Evolutionary conservation across 2,888 invertebrate species (phyloP), one percentile per base, ranked within the genome.

Genomic region (Colostygia pectinataria): DNA sequence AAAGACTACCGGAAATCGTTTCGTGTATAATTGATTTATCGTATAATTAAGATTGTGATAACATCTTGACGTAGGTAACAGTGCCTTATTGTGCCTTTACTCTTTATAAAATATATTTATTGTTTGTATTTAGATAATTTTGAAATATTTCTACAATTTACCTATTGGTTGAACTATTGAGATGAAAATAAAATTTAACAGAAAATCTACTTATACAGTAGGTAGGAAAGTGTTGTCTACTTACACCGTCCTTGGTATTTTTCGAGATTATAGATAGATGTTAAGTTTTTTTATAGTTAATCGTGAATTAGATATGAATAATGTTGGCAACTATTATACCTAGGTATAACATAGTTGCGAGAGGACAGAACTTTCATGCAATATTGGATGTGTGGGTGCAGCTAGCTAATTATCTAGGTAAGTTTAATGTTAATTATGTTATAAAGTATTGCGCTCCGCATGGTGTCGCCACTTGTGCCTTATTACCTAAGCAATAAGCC

Each of bases 181-280:
- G 79, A 67, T 75, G 73, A 74, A 80, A n/a, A 77, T 45, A 71
- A 78, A 68, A 74, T 74, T 72, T 74, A 74, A 75, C 77, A 75
- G 69, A 72, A 74, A 74, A 80, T 78, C 74, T 84, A 83, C 78
- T 80, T 83, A 77, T 72, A 65, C 74, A 73, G 71, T 81, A 71
- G 37, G 76, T 80, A 78, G 75, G 76, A 69, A 77, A 69, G 74
- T 80, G 79, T 79, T 83, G 82, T 83, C 84, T 83, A 84, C 81
- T 86, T 86, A 87, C 88, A 88, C 89, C 90, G 90, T 90, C 90
- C 90, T 88, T 86, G 85, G 83, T 83, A 88, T 86, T 86, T 83
- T 86, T 84, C 80, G 88, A 89, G 89, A 90, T 89, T 89, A 87
- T 83, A 73, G 66, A 72, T 86, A 86, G 81, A 72, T 71, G 76